Conservation (phyloP, 2,888 invertebrate species). For the Deilephila porcellus region DNA sequence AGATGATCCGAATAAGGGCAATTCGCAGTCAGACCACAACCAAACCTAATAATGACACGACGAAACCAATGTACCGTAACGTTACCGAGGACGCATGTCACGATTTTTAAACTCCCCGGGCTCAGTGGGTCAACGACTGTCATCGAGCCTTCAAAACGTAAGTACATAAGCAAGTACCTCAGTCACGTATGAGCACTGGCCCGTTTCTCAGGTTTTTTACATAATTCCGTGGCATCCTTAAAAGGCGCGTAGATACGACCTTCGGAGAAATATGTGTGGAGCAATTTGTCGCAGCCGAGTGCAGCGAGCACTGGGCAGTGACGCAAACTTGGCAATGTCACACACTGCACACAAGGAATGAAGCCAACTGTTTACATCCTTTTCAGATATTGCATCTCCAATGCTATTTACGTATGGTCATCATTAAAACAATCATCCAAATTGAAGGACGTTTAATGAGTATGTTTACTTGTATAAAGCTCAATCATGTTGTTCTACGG, state of each 20-base stretch:
- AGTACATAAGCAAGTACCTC: slow-evolving; percentile 44
- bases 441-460: slow-evolving; percentile 10
- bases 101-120: slow-evolving; percentile 53
- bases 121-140: slow-evolving; percentile 61
- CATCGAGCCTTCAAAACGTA: slow-evolving; percentile 47
- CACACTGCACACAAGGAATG: slow-evolving; percentile 2
- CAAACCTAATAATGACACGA: slow-evolving; percentile 49
- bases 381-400: slow-evolving; percentile 9
- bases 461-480: slow-evolving; percentile 4
- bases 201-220: slow-evolving; percentile 52
- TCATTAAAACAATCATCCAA: slow-evolving; percentile 9
- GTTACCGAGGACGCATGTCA: slow-evolving; percentile 50
- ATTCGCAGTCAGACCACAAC: slow-evolving; percentile 49
- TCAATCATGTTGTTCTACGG: slow-evolving; percentile 19
- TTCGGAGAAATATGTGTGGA: slow-evolving; percentile 35
- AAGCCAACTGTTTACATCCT: slow-evolving; percentile 8
- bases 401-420: slow-evolving; percentile 1
- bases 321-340: slow-evolving; percentile 28
- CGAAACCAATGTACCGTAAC: slow-evolving; percentile 52
- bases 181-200: slow-evolving; percentile 51
- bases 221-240: slow-evolving; percentile 42
- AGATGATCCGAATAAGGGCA: slow-evolving; percentile 45
- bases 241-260: slow-evolving; percentile 41
- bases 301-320: slow-evolving; percentile 13
- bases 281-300: slow-evolving; percentile 20